Evolutionary conservation across 2,113 vertebrate species (phyloP), one percentile per base, ranked within the genome.

Genomic region (Crotophaga sulcirostris): DNA sequence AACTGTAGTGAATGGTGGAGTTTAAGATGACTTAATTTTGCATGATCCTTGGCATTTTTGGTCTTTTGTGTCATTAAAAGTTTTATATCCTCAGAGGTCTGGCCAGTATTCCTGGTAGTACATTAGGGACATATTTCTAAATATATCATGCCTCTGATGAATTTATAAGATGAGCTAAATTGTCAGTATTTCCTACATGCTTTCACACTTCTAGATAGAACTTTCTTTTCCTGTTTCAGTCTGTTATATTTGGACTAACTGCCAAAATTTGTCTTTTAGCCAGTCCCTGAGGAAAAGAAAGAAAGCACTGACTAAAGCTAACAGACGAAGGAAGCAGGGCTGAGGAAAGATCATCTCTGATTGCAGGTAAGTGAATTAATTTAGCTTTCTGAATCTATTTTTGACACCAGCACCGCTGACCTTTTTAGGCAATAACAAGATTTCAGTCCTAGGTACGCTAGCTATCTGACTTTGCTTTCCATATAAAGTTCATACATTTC

Each of bases 191-290:
- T 93, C 45, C 23, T 84, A 70, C 3, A 2, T 67, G 17, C 38
- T 24, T 86, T 91, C 33, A 52, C 11, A 16, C 18, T 85, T 70
- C 12, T 33, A 33, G 38, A 62, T 11, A 75, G 24, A 87, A 23
- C 2, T 79, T 42, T 52, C 2, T 66, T 90, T 93, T 63, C 55
- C 25, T 77, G 9, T 49, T 74, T 49, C 26, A 20, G 2, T 52
- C 42, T 92, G 73, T 84, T 77, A 2, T 83, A 8, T 56, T 8
- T 80, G 34, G 9, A 3, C 0, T 95, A 52, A 84, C 42, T 85
- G 21, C 49, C 73, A 81, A 94, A 89, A 82, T 66, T 70, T 90
- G 26, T 73, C 34, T 95, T 94, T 78, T 76, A 93, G 64, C 38
- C 19, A 40, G 44, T 78, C 42, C 18, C 40, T 67, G 44, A 78